Conservation (phyloP, 2,888 invertebrate species). For the Lydus trimaculatus region DNA sequence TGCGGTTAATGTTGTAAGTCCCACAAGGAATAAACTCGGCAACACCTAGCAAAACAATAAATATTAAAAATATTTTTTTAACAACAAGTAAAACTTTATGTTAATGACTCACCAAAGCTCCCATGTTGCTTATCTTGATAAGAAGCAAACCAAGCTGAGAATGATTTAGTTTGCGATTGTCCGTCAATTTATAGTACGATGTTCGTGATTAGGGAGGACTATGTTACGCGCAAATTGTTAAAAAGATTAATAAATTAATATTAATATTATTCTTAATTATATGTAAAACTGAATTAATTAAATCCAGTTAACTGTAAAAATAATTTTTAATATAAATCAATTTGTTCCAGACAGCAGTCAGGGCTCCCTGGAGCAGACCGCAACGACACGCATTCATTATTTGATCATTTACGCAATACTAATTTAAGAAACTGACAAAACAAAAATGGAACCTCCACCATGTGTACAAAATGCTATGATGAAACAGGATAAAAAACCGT, state of each 20-base stretch:
- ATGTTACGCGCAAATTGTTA: constrained; percentile 20
- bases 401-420: not conserved
- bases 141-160: constrained; percentile 39
- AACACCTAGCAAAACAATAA: constrained; percentile 28
- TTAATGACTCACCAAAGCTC: constrained; percentile 34
- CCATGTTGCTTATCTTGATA: constrained; percentile 37
- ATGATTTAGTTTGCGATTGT: constrained; percentile 15
- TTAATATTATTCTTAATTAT: constrained; percentile 8
- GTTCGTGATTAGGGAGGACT: not conserved
- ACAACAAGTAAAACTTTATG: not conserved
- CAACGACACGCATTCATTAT: constrained; percentile 4
- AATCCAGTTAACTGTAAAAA: not conserved
- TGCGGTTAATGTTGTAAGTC: constrained; percentile 14
- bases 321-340: constrained; percentile 14
- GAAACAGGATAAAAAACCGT: constrained; percentile 95
- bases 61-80: not conserved
- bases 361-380: constrained; percentile 45
- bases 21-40: constrained; percentile 34
- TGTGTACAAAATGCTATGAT: constrained; percentile 94
- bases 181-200: constrained; percentile 17
- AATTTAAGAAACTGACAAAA: constrained; percentile 43
- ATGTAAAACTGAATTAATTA: constrained; percentile 6
- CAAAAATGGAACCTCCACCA: constrained; percentile 76
- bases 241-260: not conserved
- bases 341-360: constrained; percentile 33